phyloP scores from a whole-genome alignment of 2,797 vertebrate genomes.

The Takifugu ocellatus region DNA sequence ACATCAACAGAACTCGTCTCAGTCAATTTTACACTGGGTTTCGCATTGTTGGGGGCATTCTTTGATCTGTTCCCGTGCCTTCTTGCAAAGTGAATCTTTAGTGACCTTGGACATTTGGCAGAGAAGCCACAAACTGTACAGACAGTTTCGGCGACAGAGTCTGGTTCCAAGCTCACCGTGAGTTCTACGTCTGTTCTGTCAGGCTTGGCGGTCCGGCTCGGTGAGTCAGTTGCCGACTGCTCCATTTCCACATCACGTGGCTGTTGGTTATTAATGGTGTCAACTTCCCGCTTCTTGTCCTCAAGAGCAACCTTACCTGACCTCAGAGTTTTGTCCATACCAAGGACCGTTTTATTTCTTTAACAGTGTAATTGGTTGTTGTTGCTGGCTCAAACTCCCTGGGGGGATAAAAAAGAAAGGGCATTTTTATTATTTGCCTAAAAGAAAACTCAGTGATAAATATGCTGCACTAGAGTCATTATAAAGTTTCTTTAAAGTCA shows the following conservation, averaged over 20 bases:
- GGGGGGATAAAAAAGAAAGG: constrained; percentile 7
- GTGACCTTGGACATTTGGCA: constrained; percentile 70
- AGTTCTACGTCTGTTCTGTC: constrained; percentile 23
- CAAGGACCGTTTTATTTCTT: constrained; percentile 25
- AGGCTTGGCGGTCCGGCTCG: constrained; percentile 53
- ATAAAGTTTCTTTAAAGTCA: too few species aligned
- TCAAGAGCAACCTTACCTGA: constrained; percentile 41
- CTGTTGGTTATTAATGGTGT: constrained; percentile 33
- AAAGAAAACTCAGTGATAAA: background rate
- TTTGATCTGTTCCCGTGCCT: constrained; percentile 58
- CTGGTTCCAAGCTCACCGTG: constrained; percentile 9
- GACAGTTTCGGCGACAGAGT: constrained; percentile 24
- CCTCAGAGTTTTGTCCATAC: constrained; percentile 63
- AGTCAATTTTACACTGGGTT: constrained; percentile 15
- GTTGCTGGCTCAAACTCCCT: constrained; percentile 37
- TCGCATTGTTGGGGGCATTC: constrained; percentile 13
- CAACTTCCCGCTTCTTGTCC: constrained; percentile 39
- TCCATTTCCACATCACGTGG: constrained; percentile 39
- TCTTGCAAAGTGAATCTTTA: constrained; percentile 76
- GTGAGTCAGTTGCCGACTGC: constrained; percentile 28
- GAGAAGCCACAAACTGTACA: constrained; percentile 66
- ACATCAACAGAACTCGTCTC: constrained; percentile 22
- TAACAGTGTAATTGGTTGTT: constrained; percentile 17
- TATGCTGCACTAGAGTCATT: background rate
- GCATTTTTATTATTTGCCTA: background rate